Evolutionary conservation across 1,140 invertebrate species (phyloP).

Genomic region (Drosophila malerkotliana): DNA sequence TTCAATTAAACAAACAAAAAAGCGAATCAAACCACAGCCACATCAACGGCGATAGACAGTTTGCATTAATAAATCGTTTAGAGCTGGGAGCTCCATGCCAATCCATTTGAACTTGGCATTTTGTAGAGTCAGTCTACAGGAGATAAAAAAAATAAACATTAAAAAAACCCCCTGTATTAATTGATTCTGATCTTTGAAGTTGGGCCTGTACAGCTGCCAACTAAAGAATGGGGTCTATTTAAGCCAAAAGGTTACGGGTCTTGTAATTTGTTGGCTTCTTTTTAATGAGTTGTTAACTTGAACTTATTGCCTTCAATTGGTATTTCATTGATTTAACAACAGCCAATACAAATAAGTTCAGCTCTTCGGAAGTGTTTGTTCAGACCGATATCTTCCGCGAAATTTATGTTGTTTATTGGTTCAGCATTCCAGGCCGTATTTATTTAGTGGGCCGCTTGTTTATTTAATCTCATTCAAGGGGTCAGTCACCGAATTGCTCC

Average conservation of each 20-base stretch:
- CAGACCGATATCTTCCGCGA: not conserved
- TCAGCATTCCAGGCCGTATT: slow-evolving; percentile 13
- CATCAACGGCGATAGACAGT: slow-evolving; percentile 62
- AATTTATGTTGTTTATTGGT: slow-evolving; percentile 6
- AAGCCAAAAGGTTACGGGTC: slow-evolving; percentile 33
- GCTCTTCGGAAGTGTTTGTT: not conserved
- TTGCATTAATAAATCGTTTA: slow-evolving; percentile 78
- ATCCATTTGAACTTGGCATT: slow-evolving; percentile 67
- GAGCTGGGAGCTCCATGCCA: slow-evolving; percentile 61
- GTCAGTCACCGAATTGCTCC: slow-evolving; percentile 61
- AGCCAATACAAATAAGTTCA: not conserved
- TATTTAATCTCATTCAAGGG: slow-evolving; percentile 29
- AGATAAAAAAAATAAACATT: slow-evolving; percentile 12
- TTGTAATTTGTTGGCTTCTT: slow-evolving; percentile 27
- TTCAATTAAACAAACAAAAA: slow-evolving; percentile 74
- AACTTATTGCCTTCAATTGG: slow-evolving; percentile 4
- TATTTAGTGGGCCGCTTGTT: slow-evolving; percentile 5
- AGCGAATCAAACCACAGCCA: slow-evolving; percentile 53
- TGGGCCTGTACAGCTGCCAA: slow-evolving; percentile 39
- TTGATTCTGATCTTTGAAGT: slow-evolving; percentile 49
- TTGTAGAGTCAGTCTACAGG: slow-evolving; percentile 1
- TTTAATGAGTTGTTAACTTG: slow-evolving; percentile 32
- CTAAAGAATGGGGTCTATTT: slow-evolving; percentile 16
- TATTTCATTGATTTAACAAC: slow-evolving; percentile 7
- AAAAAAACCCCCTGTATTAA: slow-evolving; percentile 35